A percentile compares a stretch with the other conserved stretches of the same genome.
phyloP scores from a whole-genome alignment of 2,113 vertebrate genomes.

The Phalacrocorax aristotelis region DNA sequence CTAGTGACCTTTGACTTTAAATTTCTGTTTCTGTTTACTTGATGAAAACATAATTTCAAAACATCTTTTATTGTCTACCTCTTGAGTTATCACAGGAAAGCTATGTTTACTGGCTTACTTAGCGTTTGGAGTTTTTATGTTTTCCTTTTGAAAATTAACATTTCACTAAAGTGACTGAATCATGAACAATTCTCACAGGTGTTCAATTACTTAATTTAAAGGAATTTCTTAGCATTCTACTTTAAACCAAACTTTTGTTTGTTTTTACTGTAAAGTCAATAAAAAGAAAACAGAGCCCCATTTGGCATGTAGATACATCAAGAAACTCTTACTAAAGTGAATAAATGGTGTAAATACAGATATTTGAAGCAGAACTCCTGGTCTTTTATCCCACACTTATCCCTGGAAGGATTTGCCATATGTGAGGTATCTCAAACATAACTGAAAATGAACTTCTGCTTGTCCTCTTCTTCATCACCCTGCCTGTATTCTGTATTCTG shows the following conservation, averaged over 20 bases:
- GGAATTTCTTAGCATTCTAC: neutral
- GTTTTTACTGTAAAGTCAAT: neutral
- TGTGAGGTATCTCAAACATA: neutral
- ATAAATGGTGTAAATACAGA: neutral
- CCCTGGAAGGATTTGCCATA: neutral
- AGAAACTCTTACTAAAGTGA: neutral
- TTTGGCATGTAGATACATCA: neutral
- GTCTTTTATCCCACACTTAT: too few species aligned
- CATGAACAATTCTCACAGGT: neutral
- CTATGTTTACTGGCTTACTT: neutral
- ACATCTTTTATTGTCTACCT: neutral
- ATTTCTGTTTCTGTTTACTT: neutral
- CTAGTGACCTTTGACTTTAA: neutral
- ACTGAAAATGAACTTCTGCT: neutral
- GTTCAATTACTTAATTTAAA: neutral
- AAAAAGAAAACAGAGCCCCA: neutral
- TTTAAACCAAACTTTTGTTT: neutral
- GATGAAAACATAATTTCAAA: neutral
- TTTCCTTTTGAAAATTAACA: constrained; percentile 4
- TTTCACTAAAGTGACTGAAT: neutral
- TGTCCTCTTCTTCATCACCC: neutral
- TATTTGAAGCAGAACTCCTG: neutral
- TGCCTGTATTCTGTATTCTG: neutral
- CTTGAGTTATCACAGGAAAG: neutral
- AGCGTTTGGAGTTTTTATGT: neutral